Evolutionary conservation across 2,113 vertebrate genomes (phyloP).

Genomic region (Sigmodon hispidus): DNA sequence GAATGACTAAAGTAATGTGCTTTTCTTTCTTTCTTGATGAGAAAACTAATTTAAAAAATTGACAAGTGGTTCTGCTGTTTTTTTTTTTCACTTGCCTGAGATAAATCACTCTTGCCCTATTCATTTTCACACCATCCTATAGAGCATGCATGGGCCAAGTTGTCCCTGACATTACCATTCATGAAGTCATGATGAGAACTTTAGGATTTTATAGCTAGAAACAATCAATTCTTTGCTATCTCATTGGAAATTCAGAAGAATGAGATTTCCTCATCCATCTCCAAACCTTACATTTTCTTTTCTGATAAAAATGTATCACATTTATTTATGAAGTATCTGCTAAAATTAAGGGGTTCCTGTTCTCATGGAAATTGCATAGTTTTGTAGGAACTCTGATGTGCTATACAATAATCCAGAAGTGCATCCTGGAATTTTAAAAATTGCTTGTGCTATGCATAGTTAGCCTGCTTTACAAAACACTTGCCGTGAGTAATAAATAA

Average conservation of each 20-base stretch:
- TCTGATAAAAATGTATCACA: neutral
- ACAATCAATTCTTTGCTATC: constrained; percentile 7
- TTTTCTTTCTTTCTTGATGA: constrained; percentile 34
- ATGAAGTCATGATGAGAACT: neutral
- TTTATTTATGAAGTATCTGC: neutral
- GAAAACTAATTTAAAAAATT: constrained; percentile 50
- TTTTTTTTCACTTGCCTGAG: neutral
- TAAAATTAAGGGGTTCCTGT: neutral
- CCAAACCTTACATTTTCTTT: constrained; percentile 25
- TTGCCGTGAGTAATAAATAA: constrained; percentile 13
- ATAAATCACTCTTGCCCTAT: neutral
- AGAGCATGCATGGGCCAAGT: neutral
- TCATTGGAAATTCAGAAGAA: constrained; percentile 21
- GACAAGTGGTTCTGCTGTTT: neutral
- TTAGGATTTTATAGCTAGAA: neutral
- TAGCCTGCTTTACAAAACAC: neutral
- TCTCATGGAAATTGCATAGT: neutral
- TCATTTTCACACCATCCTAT: neutral
- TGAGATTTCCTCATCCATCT: neutral
- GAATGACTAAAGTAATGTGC: neutral
- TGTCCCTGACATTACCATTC: neutral
- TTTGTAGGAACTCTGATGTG: neutral
- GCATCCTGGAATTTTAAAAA: neutral
- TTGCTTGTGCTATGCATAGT: neutral
- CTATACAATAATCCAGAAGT: constrained; percentile 18